Evolutionary conservation across 2,113 vertebrate genomes (phyloP), one percentile per base, ranked within the genome.

Genomic region (Campylorhamphus procurvoides): DNA sequence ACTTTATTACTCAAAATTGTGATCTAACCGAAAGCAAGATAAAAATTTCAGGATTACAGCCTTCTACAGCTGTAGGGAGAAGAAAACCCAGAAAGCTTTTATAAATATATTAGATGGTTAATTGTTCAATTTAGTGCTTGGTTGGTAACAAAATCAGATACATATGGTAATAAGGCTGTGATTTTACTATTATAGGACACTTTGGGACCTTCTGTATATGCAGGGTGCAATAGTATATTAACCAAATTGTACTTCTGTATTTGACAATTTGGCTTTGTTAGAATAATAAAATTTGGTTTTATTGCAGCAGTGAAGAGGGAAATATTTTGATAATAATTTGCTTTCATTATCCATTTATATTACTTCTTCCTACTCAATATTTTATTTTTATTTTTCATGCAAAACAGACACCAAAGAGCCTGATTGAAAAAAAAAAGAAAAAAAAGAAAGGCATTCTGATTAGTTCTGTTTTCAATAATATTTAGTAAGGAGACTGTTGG

Each of bases 241-340:
- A 91, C 67, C 4, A 88, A 93, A 93, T 84, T 77, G 55, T 93
- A 95, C 73, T 77, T 96, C 75, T 75, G 55, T 40, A 74, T 93
- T 91, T 95, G 90, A 93, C 33, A 77, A 86, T 96, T 96, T 94
- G 72, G 59, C 73, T 95, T 86, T 93, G 82, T 95, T 95, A 89
- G 53, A 55, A 44, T 83, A 94, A 93, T 55, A 55, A 50, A 85
- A 93, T 96, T 97, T 95, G 44, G 6, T 95, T 95, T 95, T 96
- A 96, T 95, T 91, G 82, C 56, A 74, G 67, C 67, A 83, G 42
- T 71, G 82, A 92, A 93, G 56, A 87, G 55, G 52, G 85, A 80
- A 95, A 52, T 39, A 69, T 91, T 95, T 93, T 93, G 44, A 84
- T 96, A 96, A 90, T 83, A 87, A 95, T 94, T 96, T 96, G 29